Evolutionary conservation across 2,888 invertebrate genomes (phyloP), one percentile per base, ranked within the genome.

Genomic region (Drosophila mimetica): DNA sequence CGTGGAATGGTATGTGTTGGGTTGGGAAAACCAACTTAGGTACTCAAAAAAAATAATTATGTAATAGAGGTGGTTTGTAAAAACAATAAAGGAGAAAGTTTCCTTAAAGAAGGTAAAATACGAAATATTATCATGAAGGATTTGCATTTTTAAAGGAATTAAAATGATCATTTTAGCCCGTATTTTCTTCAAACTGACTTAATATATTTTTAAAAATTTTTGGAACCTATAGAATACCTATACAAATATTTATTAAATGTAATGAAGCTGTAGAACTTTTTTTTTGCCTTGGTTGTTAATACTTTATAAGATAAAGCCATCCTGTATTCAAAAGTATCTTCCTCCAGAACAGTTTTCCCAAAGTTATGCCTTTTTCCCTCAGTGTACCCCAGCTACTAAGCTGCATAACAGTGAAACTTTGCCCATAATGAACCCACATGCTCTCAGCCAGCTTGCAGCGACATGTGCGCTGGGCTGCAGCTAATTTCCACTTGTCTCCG

Each of bases 401-500:
- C 54, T 54, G 42, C 59, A 44, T 74, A 79, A 75, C 75, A 77
- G 80, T 70, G 76, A 83, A 80, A 76, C 77, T 70, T 72, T 22
- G 71, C 51, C 71, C 74, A 74, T 42, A 60, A 36, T 36, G 14
- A 47, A 36, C 41, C 54, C 50, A 67, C 51, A 51, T 36, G 20
- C 55, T 57, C 39, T 34, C 25, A 18, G 47, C 46, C 46, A 47
- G 16, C 39, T 36, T 41, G n/a, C 34, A 57, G 11, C 28, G 44
- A 51, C 51, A 51, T 70, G 64, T 71, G 64, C 52, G 64, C 52
- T 57, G 63, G 42, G 14, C 36, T 65, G 66, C 74, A 55, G 63
- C 77, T 73, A 83, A 84, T 84, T 86, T 80, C 77, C 85, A 80
- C 85, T 77, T 84, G 77, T 74, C 71, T 60, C 44, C 50, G 51